Conservation (phyloP, 2,113 vertebrate species). For the Calyptomena viridis region DNA sequence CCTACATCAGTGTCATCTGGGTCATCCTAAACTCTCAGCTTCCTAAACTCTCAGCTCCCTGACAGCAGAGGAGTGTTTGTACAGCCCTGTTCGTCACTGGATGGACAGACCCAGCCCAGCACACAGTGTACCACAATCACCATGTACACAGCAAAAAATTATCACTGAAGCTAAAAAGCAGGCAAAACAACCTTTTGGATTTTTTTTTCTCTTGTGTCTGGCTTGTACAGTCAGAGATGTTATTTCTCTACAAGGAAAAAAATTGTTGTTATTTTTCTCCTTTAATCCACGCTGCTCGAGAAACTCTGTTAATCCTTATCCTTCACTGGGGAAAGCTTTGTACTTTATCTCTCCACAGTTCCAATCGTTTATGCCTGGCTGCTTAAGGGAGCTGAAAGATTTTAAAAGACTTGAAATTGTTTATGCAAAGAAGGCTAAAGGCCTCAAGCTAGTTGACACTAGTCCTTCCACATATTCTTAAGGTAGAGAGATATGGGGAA, state of each 20-base stretch:
- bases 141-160: neutral
- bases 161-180: neutral
- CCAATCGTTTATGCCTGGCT: fast-evolving
- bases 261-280: neutral
- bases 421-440: neutral
- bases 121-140: neutral
- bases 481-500: neutral
- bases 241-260: neutral
- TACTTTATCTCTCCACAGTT: neutral
- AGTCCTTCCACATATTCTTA: neutral
- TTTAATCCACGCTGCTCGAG: neutral
- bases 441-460: neutral
- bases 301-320: neutral
- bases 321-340: neutral
- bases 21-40: neutral
- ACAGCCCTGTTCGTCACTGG: neutral
- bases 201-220: neutral
- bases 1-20: fast-evolving
- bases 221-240: neutral
- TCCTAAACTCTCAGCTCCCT: neutral
- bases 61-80: neutral
- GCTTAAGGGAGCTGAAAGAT: neutral
- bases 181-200: neutral
- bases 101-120: fast-evolving
- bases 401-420: neutral